Evolutionary conservation across 2,888 invertebrate species (phyloP), one percentile per base, ranked within the genome.

Genomic region (Tetrapedia diversipes): DNA sequence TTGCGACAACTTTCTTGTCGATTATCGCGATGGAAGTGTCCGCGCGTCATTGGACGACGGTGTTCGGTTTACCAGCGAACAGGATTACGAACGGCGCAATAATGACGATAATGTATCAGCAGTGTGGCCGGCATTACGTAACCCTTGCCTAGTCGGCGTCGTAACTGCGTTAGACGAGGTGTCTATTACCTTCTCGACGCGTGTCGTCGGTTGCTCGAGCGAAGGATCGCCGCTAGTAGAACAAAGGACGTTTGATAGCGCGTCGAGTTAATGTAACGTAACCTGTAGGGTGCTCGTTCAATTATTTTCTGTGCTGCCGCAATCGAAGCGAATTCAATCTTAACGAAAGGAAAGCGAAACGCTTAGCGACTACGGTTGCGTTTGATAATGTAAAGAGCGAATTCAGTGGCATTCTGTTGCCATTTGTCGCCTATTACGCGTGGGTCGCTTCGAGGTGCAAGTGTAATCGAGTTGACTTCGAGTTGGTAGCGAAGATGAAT

Each of bases 1-100:
- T 53, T n/a, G 8, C 3, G 39, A 39, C 29, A 51, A 59, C 71
- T 74, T 71, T 74, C 71, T 71, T 51, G 57, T 19, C 19, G 64
- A 71, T 71, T 59, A 56, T 59, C 37, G 41, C 22, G 29, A 59
- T 57, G 39, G 29, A 32, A 14, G 29, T 51, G 57, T n/a, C 45
- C 16, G 22, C 59, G 53, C 10, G 43, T 63, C 70, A 39, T 65
- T 65, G 65, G 39, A 74, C 34, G 64, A 65, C 51, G 74, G 22
- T 51, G 37, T 43, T 64, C 59, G 4, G 19, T 75, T 65, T 68
- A 32, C 41, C 19, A 49, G 29, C 45, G 19, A 24, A 8, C 27
- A 37, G 32, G 16, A 66, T 73, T 49, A 66, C 45, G 60, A 73
- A 61, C 49, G 47, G 41, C 60, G 65, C 47, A 37, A 10, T 61